Percentiles rank a stretch among this genome's conserved stretches.
phyloP scores from a whole-genome alignment of 2,888 invertebrate genomes.

The Phortica okadai region DNA sequence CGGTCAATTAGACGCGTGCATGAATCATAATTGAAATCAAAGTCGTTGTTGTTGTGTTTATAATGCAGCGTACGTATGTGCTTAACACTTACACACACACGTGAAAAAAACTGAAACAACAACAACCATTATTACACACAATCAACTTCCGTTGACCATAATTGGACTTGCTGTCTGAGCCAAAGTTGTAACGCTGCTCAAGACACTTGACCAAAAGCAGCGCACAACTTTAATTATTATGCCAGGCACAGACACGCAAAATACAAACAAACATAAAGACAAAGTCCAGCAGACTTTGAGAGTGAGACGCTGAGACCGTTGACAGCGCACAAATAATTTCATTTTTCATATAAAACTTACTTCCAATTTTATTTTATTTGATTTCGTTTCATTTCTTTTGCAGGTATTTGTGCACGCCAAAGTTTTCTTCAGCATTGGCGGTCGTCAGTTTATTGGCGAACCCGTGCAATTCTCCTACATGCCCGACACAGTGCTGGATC shows the following conservation, averaged over 20 bases:
- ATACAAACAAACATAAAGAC: neutral
- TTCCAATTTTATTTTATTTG: neutral
- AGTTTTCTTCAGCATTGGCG: conserved; percentile 86
- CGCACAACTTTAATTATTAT: conserved; percentile 60
- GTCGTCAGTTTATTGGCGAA: conserved; percentile 83
- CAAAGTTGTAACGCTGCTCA: neutral
- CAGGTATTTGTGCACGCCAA: conserved; percentile 88
- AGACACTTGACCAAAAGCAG: conserved; percentile 46
- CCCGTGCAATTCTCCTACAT: conserved; percentile 87
- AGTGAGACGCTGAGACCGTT: neutral
- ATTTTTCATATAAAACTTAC: conserved; percentile 13
- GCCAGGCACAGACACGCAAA: conserved; percentile 54
- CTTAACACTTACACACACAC: conserved; percentile 59
- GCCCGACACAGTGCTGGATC: conserved; percentile 85
- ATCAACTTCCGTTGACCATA: conserved; percentile 52
- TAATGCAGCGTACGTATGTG: neutral
- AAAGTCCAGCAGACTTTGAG: neutral
- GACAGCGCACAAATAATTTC: conserved; percentile 2
- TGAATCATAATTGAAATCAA: neutral
- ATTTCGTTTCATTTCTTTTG: conserved; percentile 34
- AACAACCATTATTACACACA: conserved; percentile 39
- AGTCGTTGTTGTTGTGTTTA: neutral
- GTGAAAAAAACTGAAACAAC: conserved; percentile 12
- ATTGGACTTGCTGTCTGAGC: conserved; percentile 43
- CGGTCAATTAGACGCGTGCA: neutral